Percentiles rank a stretch among this genome's conserved stretches.
These are phyloP conservation scores for Drosophila sproati DNA, from an alignment of 1,140 invertebrate genomes.

Conservation along the genomic window DNA sequence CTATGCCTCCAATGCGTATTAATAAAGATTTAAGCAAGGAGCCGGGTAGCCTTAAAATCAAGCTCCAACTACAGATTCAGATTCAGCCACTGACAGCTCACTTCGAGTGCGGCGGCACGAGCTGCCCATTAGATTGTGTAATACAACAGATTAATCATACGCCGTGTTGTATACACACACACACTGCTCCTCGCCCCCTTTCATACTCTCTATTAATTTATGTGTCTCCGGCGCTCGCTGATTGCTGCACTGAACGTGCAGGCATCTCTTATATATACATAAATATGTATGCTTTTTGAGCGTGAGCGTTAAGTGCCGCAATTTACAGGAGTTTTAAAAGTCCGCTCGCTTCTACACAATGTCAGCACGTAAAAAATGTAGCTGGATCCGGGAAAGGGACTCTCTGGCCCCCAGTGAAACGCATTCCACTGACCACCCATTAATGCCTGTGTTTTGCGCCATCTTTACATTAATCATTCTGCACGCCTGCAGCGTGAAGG, in stretches of 20 bases:
- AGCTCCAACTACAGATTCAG: conserved; percentile 4
- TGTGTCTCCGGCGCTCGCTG: conserved; percentile 48
- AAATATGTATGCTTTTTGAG: conserved; percentile 4
- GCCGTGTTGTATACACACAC: conserved; percentile 37
- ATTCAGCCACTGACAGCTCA: conserved; percentile 44
- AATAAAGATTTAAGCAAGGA: conserved; percentile 75
- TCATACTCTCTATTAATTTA: conserved; percentile 56
- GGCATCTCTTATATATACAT: conserved; percentile 41
- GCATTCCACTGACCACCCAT: conserved; percentile 72
- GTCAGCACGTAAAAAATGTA: conserved; percentile 66
- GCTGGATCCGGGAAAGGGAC: conserved; percentile 30
- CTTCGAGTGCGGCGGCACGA: conserved; percentile 65
- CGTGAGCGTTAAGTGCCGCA: conserved; percentile 37
- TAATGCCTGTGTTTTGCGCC: conserved; percentile 60
- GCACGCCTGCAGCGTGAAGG: conserved; percentile 56
- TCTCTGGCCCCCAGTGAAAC: conserved; percentile 29
- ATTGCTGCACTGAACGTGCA: conserved; percentile 63
- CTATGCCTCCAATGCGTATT: conserved; percentile 66
- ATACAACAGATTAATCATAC: conserved; percentile 79
- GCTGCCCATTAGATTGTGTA: conserved; percentile 72
- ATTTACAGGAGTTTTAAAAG: conserved; percentile 38
- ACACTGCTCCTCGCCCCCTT: background rate
- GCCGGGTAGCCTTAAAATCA: conserved; percentile 52
- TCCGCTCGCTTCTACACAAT: background rate
- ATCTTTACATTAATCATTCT: conserved; percentile 74